A percentile compares a stretch with the other conserved stretches of the same genome.
Evolutionary conservation across 2,797 vertebrate species (phyloP).

Genomic region (Remorina albescens): DNA sequence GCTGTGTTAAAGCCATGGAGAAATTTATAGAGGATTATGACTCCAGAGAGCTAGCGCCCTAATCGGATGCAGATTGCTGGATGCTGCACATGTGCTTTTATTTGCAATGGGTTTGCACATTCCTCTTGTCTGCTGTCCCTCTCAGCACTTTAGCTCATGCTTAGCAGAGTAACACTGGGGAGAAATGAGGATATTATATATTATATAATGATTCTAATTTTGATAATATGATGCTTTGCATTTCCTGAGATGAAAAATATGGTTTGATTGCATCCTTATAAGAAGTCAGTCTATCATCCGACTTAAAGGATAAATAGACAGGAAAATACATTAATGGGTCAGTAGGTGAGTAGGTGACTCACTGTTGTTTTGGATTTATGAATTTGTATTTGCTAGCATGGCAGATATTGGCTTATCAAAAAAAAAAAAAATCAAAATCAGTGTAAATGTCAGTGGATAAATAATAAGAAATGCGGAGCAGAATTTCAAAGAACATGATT

Average conservation of each 20-base stretch:
- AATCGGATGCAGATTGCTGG: slow-evolving; percentile 26
- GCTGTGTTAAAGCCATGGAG: slow-evolving; percentile 83
- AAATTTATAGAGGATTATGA: slow-evolving; percentile 84
- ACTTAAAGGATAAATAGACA: not conserved
- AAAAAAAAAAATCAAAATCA: not conserved
- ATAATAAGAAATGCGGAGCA: not conserved
- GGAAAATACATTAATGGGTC: slow-evolving; percentile 14
- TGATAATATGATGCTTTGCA: slow-evolving; percentile 16
- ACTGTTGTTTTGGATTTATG: slow-evolving; percentile 2
- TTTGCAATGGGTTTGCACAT: too few relatives aligned
- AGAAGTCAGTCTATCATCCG: slow-evolving; percentile 11
- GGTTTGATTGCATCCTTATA: slow-evolving; percentile 16
- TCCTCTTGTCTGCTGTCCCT: slow-evolving; percentile 11
- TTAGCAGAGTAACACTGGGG: slow-evolving; percentile 4
- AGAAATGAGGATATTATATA: not conserved
- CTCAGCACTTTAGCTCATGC: not conserved
- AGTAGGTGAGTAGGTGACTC: slow-evolving; percentile 3
- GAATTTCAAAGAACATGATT: slow-evolving; percentile 3
- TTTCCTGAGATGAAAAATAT: slow-evolving; percentile 19
- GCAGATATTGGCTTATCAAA: not conserved
- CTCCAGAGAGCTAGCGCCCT: slow-evolving; percentile 52
- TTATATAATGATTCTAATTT: slow-evolving; percentile 23
- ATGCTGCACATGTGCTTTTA: slow-evolving; percentile 22
- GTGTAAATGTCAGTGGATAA: not conserved
- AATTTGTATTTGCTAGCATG: slow-evolving; percentile 8